Evolutionary conservation across 2,888 invertebrate species (phyloP), one percentile per base, ranked within the genome.

Genomic region (Sphaerophoria taeniata): DNA sequence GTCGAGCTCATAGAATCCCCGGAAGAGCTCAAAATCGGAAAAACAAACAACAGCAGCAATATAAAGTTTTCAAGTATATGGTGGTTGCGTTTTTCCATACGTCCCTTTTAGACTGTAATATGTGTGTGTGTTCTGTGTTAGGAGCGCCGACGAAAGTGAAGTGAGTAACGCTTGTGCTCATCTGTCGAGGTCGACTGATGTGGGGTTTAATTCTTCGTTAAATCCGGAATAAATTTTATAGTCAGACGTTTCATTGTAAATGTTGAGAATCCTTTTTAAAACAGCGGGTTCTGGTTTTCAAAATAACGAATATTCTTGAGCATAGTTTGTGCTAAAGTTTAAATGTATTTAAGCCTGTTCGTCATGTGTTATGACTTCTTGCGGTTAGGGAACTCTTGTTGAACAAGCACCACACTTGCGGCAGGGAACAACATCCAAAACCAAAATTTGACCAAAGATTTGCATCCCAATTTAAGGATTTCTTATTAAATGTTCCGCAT

Each of bases 281-380:
- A 70, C 60, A 83, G 63, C 55, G 45, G 39, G n/a, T 24, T 12
- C 61, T 39, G 31, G 24, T 24, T 24, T 24, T 24, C 24, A 24
- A 24, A n/a, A n/a, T n/a, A n/a, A n/a, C n/a, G n/a, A n/a, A 43
- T 11, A 58, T 51, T 69, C 55, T 61, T 56, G 33, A 7, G 39
- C 43, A 24, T n/a, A 60, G 58, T 56, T 33, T 58, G 39, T 65
- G 11, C 65, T 31, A 56, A 56, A 69, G 61, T 24, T 24, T 2
- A 24, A 24, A 24, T 24, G 24, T 24, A 24, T 69, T 39, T n/a
- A 81, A 63, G 34, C 31, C 56, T 73, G 72, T 84, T 72, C 74
- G 80, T 84, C 84, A 80, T 84, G 72, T 80, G 84, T 80, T 84
- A 84, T 84, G 84, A 84, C 75, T 79, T 84, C 79, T 24, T 80